Percentiles rank a stretch among this genome's conserved stretches.
Conservation (phyloP, 2,888 invertebrate species). For the Noctua comes region DNA sequence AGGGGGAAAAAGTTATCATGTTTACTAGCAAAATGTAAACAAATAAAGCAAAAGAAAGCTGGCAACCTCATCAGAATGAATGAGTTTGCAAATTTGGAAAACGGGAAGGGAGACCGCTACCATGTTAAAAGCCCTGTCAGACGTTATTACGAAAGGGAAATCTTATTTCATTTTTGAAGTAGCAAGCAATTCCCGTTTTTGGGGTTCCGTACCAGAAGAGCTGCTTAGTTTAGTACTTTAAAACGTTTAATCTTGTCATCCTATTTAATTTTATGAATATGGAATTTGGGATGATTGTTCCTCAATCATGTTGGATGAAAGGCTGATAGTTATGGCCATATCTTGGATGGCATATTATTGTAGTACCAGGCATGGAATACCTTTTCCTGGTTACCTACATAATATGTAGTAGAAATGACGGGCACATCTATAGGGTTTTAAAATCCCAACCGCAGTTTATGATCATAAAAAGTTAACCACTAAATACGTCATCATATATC, state of each 20-base stretch:
- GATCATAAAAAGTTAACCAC: background rate
- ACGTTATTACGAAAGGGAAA: slow-evolving; percentile 25
- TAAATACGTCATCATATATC: background rate
- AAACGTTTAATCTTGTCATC: background rate
- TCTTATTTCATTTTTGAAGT: slow-evolving; percentile 39
- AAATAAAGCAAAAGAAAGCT: slow-evolving; percentile 22
- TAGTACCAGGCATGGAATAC: background rate
- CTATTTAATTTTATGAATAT: background rate
- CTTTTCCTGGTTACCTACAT: background rate
- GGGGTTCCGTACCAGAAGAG: background rate
- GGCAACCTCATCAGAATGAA: slow-evolving; percentile 40
- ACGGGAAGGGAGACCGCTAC: slow-evolving; percentile 31
- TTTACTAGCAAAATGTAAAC: slow-evolving; percentile 1
- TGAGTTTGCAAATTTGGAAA: slow-evolving; percentile 48
- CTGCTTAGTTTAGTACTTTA: background rate
- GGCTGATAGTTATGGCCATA: background rate
- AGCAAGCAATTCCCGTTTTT: background rate
- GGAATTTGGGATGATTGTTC: background rate
- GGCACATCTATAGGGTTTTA: background rate
- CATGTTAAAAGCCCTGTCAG: slow-evolving; percentile 30
- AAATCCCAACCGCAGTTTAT: background rate
- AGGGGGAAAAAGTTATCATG: background rate
- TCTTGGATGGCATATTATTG: background rate
- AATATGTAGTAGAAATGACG: background rate
- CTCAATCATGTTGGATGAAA: background rate